Evolutionary conservation across 2,113 vertebrate genomes (phyloP).

Genomic region (Triplophysa dalaica): DNA sequence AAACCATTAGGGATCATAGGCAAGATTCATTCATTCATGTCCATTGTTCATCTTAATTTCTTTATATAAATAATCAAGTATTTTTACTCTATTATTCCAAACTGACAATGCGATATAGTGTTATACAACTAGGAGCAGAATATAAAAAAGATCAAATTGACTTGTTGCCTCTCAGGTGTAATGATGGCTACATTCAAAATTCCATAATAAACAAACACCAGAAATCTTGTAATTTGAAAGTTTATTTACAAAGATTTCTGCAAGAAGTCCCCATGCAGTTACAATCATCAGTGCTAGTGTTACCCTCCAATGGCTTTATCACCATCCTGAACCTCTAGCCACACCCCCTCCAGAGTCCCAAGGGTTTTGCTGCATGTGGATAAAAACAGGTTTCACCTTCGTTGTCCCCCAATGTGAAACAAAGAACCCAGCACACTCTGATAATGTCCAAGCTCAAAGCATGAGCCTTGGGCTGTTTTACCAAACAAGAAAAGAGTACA

Average conservation of each 20-base stretch:
- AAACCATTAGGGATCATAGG: neutral
- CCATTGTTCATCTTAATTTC: neutral
- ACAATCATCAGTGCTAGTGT: constrained; percentile 52
- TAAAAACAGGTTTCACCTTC: neutral
- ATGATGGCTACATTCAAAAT: neutral
- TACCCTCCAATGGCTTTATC: constrained; percentile 43
- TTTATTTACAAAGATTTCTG: constrained; percentile 72
- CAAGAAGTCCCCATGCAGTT: constrained; percentile 59
- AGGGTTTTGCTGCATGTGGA: constrained; percentile 3
- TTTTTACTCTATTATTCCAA: neutral
- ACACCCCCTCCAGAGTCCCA: constrained; percentile 2
- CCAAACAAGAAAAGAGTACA: constrained; percentile 46
- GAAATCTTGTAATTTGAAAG: constrained; percentile 54
- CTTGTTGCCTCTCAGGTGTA: too few relatives aligned
- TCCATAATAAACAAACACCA: constrained; percentile 8
- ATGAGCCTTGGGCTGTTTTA: neutral
- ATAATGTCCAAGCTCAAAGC: neutral
- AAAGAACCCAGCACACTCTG: neutral
- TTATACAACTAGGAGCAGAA: neutral
- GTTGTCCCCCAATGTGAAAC: neutral
- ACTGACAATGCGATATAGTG: too few relatives aligned
- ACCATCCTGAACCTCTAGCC: constrained; percentile 14
- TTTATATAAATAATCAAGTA: neutral
- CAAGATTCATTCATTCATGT: neutral
- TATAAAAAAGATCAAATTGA: neutral